Evolutionary conservation across 2,888 invertebrate species (phyloP), one percentile per base, ranked within the genome.

Genomic region (Calliphora vomitoria): DNA sequence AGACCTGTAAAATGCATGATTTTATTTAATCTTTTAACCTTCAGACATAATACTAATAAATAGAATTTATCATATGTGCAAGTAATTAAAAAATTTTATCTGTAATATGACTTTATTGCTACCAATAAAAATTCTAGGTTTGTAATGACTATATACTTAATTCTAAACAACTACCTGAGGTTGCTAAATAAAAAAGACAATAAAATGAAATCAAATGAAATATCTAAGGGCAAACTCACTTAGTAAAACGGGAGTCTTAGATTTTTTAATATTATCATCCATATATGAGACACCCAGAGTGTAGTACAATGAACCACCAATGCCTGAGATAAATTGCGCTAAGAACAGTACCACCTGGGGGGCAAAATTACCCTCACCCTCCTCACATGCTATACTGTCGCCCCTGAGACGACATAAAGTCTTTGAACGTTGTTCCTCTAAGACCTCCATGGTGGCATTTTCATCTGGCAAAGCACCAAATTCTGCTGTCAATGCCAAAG

Each of bases 211-310:
- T 58, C 58, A 64, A 66, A 74, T 68, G 8, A 68, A 62, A 18
- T 38, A 53, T 83, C 25, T 25, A 25, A 25, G 25, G 25, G 8
- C 31, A 15, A 35, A 94, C 95, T 94, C 92, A 95, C 96, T 96
- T 85, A 96, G 94, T 58, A 96, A 93, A 3, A 95, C 95, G n/a
- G 96, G 96, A 0, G 96, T 96, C 91, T 96, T 96, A 4, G 96
- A 96, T 91, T 96, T 96, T 90, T 96, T 95, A n/a, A 96, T 95
- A 90, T 96, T 96, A 90, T 96, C 96, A 91, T 96, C 96, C 96
- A 96, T 96, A 91, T 96, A 96, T 1, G 96, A 95, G 0, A 96
- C 95, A 4, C 96, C 96, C 15, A 96, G 94, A 0, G 96, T 96
- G 90, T 95, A 96, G 91, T 96, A 96, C 0, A 96, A 93, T 0